phyloP scores from a whole-genome alignment of 2,113 vertebrate species.

The Raja brachyura region DNA sequence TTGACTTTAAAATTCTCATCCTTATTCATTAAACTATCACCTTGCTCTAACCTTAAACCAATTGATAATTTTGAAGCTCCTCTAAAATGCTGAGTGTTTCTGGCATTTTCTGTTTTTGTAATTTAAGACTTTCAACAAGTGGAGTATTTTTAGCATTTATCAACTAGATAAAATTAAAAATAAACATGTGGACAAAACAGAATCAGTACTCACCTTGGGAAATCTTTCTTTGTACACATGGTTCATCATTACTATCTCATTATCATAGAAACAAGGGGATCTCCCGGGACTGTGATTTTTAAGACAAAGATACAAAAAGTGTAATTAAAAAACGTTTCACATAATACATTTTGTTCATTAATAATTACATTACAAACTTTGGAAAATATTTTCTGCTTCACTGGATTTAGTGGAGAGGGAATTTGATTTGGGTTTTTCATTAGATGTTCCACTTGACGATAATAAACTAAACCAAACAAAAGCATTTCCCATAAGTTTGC shows the following conservation, averaged over 20 bases:
- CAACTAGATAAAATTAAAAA: background rate
- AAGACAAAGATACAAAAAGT: background rate
- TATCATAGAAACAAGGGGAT: slow-evolving; percentile 88
- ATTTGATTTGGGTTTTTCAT: background rate
- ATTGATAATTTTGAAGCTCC: too few relatives aligned
- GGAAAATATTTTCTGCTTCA: slow-evolving; percentile 44
- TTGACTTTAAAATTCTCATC: too few relatives aligned
- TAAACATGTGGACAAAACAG: background rate
- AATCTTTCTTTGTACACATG: slow-evolving; percentile 98
- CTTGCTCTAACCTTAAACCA: too few relatives aligned
- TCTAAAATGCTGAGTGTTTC: too few relatives aligned
- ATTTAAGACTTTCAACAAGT: too few relatives aligned
- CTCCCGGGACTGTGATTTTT: slow-evolving; percentile 74
- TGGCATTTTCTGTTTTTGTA: too few relatives aligned
- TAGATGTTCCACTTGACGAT: too few relatives aligned
- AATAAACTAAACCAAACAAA: too few relatives aligned
- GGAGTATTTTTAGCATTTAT: too few relatives aligned
- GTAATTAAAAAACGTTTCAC: background rate
- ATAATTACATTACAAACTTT: background rate
- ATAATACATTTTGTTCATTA: background rate
- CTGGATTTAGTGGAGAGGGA: background rate
- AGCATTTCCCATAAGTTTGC: background rate
- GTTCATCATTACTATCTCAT: slow-evolving; percentile 99
- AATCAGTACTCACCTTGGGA: slow-evolving; percentile 76
- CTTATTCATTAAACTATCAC: too few relatives aligned